Evolutionary conservation across 30 jellyfish, hydroid and myxozoan genomes (phyloP), one percentile per base, ranked within the genome.

Genomic region (Clytia hemisphaerica): DNA sequence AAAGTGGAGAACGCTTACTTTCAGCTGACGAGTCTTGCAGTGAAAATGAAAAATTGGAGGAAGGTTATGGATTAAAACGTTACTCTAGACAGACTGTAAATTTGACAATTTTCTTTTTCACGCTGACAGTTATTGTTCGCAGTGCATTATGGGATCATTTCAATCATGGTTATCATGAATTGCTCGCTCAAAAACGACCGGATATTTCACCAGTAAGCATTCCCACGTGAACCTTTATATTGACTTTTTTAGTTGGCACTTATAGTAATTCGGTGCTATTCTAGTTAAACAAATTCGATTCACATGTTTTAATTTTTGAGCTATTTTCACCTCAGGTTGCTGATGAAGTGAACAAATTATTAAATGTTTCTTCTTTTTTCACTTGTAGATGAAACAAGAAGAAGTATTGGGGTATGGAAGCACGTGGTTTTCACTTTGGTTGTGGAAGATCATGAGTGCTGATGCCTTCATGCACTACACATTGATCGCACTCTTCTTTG

Each of bases 131-230:
- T 14, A 61, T 77, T 66, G 59, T 73, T 16, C 57, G 96, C 36
- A 73, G 93, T 78, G 96, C 79, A 28, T 78, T 86, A 6, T 86
- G 96, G 96, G 96, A 86, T 48, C 96, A 86, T 65, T 86, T 86
- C 55, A 77, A 67, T 14, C 92, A 86, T 31, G 64, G 72, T 3
- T 86, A 86, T 60, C 69, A 67, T 44, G 73, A 73, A 25, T 47
- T 65, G 50, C 72, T 86, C n/a, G 92, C 75, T 37, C 61, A 60
- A 4, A 80, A 76, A 16, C 14, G 71, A 25, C 48, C 91, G 30
- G 96, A 92, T 2, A 86, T 86, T 12, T 64, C 96, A 29, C 93
- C 90, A 34, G 95, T 85, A 77, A 75, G 95, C 62, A n/a, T 37
- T 59, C 19, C 16, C 10, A 61, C 12, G 48, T 51, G 24, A 37